phyloP scores from a whole-genome alignment of 2,113 vertebrate genomes.

The Rhinoderma darwinii region DNA sequence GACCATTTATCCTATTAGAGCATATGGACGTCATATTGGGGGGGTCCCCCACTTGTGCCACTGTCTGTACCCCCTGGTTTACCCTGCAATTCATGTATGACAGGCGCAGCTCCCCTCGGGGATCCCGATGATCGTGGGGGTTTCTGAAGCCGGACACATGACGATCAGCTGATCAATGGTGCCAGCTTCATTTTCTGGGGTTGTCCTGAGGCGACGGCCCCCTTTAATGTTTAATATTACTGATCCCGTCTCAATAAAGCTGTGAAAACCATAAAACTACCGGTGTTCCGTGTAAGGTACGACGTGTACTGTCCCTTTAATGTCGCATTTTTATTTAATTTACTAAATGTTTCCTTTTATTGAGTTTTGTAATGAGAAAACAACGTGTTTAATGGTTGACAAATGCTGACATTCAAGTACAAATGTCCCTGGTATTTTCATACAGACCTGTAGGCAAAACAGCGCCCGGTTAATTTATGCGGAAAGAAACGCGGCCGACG shows the following conservation, averaged over 20 bases:
- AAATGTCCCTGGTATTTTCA: slow-evolving; percentile 75
- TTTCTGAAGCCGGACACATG: too few species aligned
- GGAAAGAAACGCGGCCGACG: slow-evolving; percentile 60
- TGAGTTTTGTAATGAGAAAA: slow-evolving; percentile 77
- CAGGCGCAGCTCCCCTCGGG: too few species aligned
- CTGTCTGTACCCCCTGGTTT: too few species aligned
- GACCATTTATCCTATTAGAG: too few species aligned
- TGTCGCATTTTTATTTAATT: neutral
- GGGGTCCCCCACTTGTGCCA: too few species aligned
- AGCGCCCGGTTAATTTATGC: slow-evolving; percentile 72
- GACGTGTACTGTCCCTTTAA: neutral
- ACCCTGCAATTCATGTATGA: too few species aligned
- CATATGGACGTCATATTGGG: too few species aligned
- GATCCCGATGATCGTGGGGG: too few species aligned
- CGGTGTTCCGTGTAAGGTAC: neutral
- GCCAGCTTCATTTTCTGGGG: too few species aligned
- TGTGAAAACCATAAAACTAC: neutral
- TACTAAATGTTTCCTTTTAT: slow-evolving; percentile 69
- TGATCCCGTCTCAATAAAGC: neutral
- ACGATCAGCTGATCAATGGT: too few species aligned
- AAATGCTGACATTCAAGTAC: slow-evolving; percentile 78
- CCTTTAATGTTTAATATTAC: neutral
- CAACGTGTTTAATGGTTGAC: slow-evolving; percentile 77
- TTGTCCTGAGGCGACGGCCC: too few species aligned
- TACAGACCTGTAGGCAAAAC: slow-evolving; percentile 75